Evolutionary conservation across 2,888 invertebrate species (phyloP).

Genomic region (Hesperia comma): DNA sequence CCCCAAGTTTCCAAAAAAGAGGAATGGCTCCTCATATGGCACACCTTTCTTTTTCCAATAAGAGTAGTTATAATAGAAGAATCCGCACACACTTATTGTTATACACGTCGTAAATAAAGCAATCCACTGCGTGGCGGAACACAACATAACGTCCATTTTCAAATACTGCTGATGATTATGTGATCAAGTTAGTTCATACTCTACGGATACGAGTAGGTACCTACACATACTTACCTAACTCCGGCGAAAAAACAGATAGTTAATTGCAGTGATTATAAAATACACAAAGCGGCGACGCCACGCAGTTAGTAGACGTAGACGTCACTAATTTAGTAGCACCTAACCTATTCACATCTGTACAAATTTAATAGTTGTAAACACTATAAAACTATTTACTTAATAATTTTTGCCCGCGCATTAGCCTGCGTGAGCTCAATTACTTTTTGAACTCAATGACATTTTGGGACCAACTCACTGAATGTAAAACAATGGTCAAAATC

Average conservation of each 20-base stretch:
- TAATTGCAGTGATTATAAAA: neutral
- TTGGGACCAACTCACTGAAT: too few relatives aligned
- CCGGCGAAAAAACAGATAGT: neutral
- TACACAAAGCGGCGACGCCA: too few relatives aligned
- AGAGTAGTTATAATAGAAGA: conserved; percentile 54
- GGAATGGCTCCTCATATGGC: conserved; percentile 58
- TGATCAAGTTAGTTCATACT: neutral
- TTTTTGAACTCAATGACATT: too few relatives aligned
- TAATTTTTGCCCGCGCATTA: too few relatives aligned
- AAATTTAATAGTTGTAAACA: too few relatives aligned
- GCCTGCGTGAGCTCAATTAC: too few relatives aligned
- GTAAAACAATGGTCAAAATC: too few relatives aligned
- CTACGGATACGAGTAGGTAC: neutral
- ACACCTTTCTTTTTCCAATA: conserved; percentile 67
- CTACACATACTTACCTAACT: too few relatives aligned
- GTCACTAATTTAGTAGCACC: too few relatives aligned
- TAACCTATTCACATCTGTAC: too few relatives aligned
- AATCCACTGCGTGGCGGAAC: conserved; percentile 12
- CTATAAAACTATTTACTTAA: too few relatives aligned
- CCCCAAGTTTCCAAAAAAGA: conserved; percentile 60
- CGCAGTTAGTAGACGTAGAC: too few relatives aligned
- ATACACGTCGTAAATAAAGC: conserved; percentile 46
- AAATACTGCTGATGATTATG: neutral
- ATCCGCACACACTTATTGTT: conserved; percentile 49
- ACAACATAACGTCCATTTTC: conserved; percentile 17